These are phyloP conservation scores for Trilocha varians DNA, from an alignment of 2,888 invertebrate species.

Conservation along the genomic window DNA sequence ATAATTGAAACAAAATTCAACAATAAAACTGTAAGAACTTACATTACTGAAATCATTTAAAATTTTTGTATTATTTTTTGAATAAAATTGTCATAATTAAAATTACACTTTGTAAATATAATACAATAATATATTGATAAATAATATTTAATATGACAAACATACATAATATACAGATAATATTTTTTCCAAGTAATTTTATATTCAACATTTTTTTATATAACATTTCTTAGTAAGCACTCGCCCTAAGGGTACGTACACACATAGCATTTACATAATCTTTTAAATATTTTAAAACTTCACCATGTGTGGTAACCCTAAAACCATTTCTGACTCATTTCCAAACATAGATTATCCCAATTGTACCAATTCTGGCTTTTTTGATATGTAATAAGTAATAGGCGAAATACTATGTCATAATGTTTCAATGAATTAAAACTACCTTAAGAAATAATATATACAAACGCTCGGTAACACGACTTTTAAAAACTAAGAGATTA, in stretches of 20 bases:
- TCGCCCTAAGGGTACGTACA: background rate
- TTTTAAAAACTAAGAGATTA: constrained; percentile 32
- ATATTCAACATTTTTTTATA: no score
- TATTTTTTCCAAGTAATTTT: no score
- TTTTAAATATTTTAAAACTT: background rate
- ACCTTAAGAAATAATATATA: constrained; percentile 39
- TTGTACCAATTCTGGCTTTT: constrained; percentile 55
- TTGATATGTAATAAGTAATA: constrained; percentile 64
- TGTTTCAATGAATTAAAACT: constrained; percentile 36
- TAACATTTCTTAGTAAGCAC: no score
- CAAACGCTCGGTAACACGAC: constrained; percentile 51
- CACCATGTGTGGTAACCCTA: background rate
- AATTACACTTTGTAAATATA: no score
- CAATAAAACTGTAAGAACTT: no score
- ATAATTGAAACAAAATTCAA: no score
- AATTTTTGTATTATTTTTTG: no score
- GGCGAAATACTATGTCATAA: constrained; percentile 49
- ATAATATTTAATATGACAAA: no score
- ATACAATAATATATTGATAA: no score
- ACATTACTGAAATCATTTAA: no score
- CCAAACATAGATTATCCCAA: constrained; percentile 15
- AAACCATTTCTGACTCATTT: background rate
- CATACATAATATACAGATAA: no score
- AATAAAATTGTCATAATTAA: no score
- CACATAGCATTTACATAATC: background rate